Evolutionary conservation across 2,113 vertebrate genomes (phyloP).

Genomic region (Ailuropoda melanoleuca): DNA sequence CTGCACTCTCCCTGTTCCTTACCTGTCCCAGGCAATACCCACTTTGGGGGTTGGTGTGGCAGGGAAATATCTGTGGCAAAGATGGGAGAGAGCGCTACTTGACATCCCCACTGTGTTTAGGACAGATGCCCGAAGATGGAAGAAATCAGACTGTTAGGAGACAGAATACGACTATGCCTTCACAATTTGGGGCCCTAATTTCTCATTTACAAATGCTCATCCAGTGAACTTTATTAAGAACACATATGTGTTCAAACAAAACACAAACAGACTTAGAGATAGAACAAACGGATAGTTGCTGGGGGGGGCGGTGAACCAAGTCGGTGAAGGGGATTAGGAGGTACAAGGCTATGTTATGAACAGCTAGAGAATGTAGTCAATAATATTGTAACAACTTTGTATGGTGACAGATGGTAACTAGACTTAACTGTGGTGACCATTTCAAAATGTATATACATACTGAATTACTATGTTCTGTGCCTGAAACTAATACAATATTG

Average conservation of each 20-base stretch:
- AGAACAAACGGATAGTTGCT: background rate
- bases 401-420: background rate
- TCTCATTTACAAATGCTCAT: conserved; percentile 50
- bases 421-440: background rate
- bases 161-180: conserved; percentile 44
- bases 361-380: background rate
- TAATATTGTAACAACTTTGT: background rate
- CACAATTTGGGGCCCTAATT: conserved; percentile 18
- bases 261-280: background rate
- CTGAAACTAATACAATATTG: background rate
- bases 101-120: conserved; percentile 6
- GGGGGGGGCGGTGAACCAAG: background rate
- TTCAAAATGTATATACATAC: background rate
- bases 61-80: conserved; percentile 25
- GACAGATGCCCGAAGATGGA: conserved; percentile 41
- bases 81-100: background rate
- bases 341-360: background rate
- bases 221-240: conserved; percentile 20
- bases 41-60: background rate
- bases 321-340: background rate
- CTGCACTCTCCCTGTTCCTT: conserved; percentile 28
- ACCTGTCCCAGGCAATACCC: background rate
- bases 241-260: background rate
- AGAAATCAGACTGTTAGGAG: conserved; percentile 43
- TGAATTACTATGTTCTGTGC: background rate